Evolutionary conservation across 2,888 invertebrate genomes (phyloP).

Genomic region (Lycaena phlaeas): DNA sequence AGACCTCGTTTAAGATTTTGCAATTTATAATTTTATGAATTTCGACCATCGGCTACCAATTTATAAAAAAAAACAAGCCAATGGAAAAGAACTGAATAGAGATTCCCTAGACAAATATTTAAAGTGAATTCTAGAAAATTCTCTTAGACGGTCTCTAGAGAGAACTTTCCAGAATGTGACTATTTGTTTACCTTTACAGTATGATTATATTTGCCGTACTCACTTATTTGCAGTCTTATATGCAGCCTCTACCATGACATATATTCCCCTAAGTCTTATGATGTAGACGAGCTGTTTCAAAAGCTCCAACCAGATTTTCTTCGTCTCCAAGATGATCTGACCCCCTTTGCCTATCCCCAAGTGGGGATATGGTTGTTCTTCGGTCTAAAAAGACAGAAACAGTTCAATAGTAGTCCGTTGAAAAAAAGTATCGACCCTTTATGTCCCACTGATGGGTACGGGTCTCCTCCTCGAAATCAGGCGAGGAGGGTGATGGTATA

Average conservation of each 20-base stretch:
- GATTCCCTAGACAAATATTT: no score
- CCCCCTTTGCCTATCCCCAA: constrained; percentile 48
- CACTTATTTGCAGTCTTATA: constrained; percentile 47
- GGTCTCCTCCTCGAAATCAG: no score
- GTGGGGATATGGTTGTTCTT: constrained; percentile 27
- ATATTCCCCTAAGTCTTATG: constrained; percentile 29
- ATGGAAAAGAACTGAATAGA: no score
- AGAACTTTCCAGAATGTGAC: not conserved
- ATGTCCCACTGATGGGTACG: no score
- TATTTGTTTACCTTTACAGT: no score
- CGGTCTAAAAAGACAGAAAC: constrained; percentile 15
- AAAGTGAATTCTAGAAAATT: no score
- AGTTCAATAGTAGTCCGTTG: not conserved
- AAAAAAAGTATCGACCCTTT: not conserved
- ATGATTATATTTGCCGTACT: constrained; percentile 22
- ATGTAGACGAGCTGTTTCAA: constrained; percentile 32
- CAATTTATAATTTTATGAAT: no score
- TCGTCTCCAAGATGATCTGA: constrained; percentile 32
- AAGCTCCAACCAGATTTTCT: constrained; percentile 35
- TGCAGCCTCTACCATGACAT: constrained; percentile 28
- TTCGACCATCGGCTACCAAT: no score
- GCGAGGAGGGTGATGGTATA: no score
- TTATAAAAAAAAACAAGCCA: no score
- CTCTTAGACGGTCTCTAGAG: no score
- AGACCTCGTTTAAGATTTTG: no score